Evolutionary conservation across 1,140 invertebrate species (phyloP).

Genomic region (Notospermus geniculatus): DNA sequence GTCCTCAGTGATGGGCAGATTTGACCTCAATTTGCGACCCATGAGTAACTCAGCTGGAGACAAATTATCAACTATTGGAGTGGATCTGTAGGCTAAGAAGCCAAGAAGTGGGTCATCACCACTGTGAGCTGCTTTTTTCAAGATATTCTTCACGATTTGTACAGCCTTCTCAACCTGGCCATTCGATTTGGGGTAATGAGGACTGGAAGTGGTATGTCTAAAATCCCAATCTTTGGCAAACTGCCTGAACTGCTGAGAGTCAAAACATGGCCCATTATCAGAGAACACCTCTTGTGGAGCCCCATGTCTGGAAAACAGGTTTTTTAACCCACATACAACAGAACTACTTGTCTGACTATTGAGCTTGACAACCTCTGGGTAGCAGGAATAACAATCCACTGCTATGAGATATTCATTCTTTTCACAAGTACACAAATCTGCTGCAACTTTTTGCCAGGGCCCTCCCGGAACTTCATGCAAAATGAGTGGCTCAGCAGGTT

Average conservation of each 20-base stretch:
- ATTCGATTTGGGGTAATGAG: background rate
- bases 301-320: constrained; percentile 4
- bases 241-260: background rate
- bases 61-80: constrained; percentile 19
- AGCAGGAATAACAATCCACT: constrained; percentile 8
- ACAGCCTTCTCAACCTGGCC: constrained; percentile 7
- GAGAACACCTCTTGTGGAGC: background rate
- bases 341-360: background rate
- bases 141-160: constrained; percentile 17
- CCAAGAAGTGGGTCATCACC: constrained; percentile 23
- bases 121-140: background rate
- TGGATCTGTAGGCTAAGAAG: constrained; percentile 17
- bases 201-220: constrained; percentile 7
- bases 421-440: background rate
- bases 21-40: constrained; percentile 22
- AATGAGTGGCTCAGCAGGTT: no score
- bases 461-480: no score
- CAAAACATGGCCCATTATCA: constrained; percentile 6
- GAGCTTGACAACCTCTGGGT: background rate
- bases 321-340: background rate
- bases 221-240: constrained; percentile 2
- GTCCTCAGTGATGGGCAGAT: no score
- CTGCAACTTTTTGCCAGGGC: no score
- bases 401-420: background rate
- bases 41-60: constrained; percentile 24